Conservation (phyloP, 2,797 vertebrate species). For the Oryzias dopingdopingensis region DNA sequence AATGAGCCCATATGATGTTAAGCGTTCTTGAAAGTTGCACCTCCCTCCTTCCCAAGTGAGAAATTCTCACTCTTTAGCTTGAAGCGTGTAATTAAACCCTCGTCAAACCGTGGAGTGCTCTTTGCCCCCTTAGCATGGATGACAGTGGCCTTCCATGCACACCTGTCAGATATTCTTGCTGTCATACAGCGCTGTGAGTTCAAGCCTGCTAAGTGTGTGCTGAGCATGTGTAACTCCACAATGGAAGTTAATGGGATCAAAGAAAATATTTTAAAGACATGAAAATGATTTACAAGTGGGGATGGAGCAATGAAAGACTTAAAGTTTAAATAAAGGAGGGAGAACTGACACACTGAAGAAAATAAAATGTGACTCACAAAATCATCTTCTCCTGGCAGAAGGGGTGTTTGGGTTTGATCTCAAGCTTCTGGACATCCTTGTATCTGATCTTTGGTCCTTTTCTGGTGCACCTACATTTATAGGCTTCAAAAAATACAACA, state of each 20-base stretch:
- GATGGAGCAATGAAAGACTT: not conserved
- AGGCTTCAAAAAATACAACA: conserved; percentile 75
- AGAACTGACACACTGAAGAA: not conserved
- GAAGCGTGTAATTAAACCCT: conserved; percentile 20
- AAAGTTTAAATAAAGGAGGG: not conserved
- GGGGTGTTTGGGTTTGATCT: conserved; percentile 96
- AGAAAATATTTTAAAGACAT: conserved; percentile 1
- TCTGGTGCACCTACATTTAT: conserved; percentile 96
- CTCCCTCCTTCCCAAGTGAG: not conserved
- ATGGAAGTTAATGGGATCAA: not conserved
- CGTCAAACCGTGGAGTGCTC: conserved; percentile 16
- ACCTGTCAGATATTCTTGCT: conserved; percentile 10
- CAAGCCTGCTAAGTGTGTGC: conserved; percentile 2
- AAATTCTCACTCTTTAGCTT: conserved; percentile 9
- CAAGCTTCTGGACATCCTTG: conserved; percentile 96
- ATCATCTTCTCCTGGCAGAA: conserved; percentile 99
- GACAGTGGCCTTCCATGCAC: conserved; percentile 23
- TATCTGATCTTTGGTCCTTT: conserved; percentile 98
- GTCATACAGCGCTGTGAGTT: not conserved
- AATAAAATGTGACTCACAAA: conserved; percentile 83
- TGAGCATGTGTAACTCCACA: not conserved
- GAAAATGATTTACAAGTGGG: not conserved
- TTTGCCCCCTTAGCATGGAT: conserved; percentile 4
- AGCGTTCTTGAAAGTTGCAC: conserved; percentile 11
- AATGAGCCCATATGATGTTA: not conserved